Conservation (phyloP, 2,113 vertebrate species). For the Cacatua alba region DNA sequence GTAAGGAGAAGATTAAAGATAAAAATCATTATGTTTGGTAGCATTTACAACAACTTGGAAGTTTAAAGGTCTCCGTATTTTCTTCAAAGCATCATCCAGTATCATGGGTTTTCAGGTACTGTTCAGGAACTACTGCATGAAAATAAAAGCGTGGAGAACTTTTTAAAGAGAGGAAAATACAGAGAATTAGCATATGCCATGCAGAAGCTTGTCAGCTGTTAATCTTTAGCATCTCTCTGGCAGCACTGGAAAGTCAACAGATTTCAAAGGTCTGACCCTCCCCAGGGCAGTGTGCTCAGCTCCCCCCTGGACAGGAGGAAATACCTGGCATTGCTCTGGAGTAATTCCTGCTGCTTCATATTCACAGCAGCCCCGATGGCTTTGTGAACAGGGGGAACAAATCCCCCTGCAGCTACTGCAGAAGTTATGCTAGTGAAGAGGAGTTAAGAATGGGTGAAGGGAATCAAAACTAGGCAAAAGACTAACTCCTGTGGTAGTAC, state of each 20-base stretch:
- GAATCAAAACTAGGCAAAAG: not conserved
- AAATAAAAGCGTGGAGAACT: conserved; percentile 21
- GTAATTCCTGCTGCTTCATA: not conserved
- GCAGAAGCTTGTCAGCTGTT: conserved; percentile 11
- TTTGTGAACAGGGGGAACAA: not conserved
- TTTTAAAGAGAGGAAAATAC: conserved; percentile 44
- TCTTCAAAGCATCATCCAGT: not conserved
- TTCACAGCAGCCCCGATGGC: not conserved
- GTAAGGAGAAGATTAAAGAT: not conserved
- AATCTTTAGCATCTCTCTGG: not conserved
- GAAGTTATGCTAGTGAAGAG: not conserved
- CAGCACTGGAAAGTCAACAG: not conserved
- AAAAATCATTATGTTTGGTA: not conserved
- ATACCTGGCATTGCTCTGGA: conserved; percentile 3
- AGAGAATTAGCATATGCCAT: conserved; percentile 25
- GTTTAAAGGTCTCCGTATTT: not conserved
- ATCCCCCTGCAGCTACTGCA: not conserved
- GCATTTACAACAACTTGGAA: not conserved
- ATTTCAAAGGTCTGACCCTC: conserved; percentile 16
- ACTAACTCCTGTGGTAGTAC: not conserved
- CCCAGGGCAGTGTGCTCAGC: not conserved
- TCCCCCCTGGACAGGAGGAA: not conserved
- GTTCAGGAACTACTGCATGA: not conserved
- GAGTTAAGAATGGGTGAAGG: not conserved
- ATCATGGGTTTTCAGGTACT: not conserved